Conservation (phyloP, 1,140 invertebrate species). For the Hyposmocoma kahamanoa region DNA sequence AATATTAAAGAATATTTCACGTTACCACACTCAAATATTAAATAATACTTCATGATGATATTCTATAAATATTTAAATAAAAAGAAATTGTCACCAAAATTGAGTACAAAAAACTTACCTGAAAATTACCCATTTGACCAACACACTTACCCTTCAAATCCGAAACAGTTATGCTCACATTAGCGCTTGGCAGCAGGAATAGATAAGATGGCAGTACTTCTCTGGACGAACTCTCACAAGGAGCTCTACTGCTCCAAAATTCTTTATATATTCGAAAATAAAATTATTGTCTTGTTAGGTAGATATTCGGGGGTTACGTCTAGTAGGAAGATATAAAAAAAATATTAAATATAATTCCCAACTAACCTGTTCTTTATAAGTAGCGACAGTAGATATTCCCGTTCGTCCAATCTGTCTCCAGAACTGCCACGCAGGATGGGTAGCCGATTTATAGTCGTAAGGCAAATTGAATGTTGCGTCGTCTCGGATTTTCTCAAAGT, state of each 20-base stretch:
- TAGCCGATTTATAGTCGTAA: slow-evolving; percentile 51
- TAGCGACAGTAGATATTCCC: slow-evolving; percentile 51
- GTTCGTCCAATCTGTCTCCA: slow-evolving; percentile 45
- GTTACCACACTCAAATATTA: no score
- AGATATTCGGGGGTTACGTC: neutral
- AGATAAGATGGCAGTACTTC: neutral
- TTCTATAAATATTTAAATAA: no score
- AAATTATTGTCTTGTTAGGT: neutral
- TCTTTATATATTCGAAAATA: neutral
- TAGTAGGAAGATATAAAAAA: neutral
- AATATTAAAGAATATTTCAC: no score
- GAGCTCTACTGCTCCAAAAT: no score
- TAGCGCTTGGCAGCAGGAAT: no score
- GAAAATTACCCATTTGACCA: no score
- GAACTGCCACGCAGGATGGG: slow-evolving; percentile 53
- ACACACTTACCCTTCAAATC: no score
- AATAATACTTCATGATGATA: no score
- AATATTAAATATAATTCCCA: neutral
- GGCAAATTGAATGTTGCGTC: slow-evolving; percentile 39
- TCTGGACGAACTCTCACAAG: neutral
- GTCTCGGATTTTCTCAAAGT: slow-evolving; percentile 49
- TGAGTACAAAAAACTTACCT: no score
- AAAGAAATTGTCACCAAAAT: no score
- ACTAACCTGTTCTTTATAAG: slow-evolving; percentile 45
- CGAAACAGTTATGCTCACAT: no score